Percentiles rank a stretch among this genome's conserved stretches.
Evolutionary conservation across 2,113 vertebrate species (phyloP).

Genomic region (Seriola quinqueradiata): DNA sequence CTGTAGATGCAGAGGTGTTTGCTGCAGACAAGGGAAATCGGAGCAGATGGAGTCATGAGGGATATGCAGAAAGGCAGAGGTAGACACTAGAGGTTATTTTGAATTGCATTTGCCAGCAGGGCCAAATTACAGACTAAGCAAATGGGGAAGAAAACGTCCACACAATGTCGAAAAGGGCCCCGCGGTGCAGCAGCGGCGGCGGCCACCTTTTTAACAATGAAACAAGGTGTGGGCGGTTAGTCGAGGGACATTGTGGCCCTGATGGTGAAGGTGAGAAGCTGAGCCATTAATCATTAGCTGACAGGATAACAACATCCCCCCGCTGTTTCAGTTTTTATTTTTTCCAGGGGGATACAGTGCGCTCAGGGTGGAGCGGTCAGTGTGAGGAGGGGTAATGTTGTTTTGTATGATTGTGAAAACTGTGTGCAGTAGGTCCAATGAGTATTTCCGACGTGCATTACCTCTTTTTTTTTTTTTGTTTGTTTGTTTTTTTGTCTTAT

Average conservation of each 20-base stretch:
- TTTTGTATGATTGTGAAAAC: constrained; percentile 70
- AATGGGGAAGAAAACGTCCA: constrained; percentile 25
- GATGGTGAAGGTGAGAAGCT: constrained; percentile 63
- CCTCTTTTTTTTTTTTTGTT: constrained; percentile 52
- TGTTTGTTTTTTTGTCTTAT: constrained; percentile 55
- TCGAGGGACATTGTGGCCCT: constrained; percentile 9
- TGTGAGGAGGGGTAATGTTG: constrained; percentile 9
- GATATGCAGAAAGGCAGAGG: constrained; percentile 25
- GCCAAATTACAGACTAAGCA: constrained; percentile 28
- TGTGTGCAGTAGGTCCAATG: constrained; percentile 73
- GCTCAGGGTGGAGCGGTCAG: constrained; percentile 33
- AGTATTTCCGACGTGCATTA: constrained; percentile 73
- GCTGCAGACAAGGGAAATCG: constrained; percentile 47
- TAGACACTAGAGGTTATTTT: constrained; percentile 1
- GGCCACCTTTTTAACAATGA: constrained; percentile 40
- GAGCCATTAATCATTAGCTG: constrained; percentile 70
- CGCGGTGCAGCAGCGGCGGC: constrained; percentile 37
- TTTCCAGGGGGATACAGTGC: constrained; percentile 8
- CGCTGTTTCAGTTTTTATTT: constrained; percentile 12
- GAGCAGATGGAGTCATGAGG: constrained; percentile 58
- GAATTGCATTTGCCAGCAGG: constrained; percentile 28
- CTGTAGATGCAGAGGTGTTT: constrained; percentile 26
- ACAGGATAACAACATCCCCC: constrained; percentile 56
- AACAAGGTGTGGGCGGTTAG: constrained; percentile 39
- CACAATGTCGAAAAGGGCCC: constrained; percentile 21